Evolutionary conservation across 2,888 invertebrate genomes (phyloP).

Genomic region (Nomada ruficornis): DNA sequence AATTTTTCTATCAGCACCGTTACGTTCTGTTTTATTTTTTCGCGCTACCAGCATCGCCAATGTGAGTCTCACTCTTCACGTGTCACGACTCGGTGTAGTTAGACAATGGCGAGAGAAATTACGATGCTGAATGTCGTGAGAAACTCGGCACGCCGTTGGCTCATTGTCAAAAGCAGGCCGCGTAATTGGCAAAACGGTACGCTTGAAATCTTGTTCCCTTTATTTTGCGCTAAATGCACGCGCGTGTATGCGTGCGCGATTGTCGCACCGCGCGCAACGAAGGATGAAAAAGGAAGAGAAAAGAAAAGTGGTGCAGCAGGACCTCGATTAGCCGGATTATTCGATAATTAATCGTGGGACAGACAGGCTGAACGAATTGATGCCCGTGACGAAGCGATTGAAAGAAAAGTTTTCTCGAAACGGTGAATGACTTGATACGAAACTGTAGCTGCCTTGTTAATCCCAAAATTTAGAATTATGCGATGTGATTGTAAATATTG

Average conservation of each 20-base stretch:
- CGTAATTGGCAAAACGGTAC: slow-evolving; percentile 56
- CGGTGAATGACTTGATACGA: too few relatives aligned
- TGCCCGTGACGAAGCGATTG: too few relatives aligned
- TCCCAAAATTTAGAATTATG: too few relatives aligned
- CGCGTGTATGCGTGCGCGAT: background rate
- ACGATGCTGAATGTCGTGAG: slow-evolving; percentile 67
- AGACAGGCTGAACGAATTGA: too few relatives aligned
- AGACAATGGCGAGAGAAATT: slow-evolving; percentile 69
- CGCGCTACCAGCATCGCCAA: slow-evolving; percentile 8
- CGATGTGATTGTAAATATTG: too few relatives aligned
- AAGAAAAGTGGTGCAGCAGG: background rate
- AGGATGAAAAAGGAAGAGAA: background rate
- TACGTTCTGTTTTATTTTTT: slow-evolving; percentile 46
- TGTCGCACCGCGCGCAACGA: background rate
- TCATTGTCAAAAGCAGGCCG: slow-evolving; percentile 56
- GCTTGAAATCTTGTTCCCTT: slow-evolving; percentile 41
- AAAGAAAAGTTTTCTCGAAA: too few relatives aligned
- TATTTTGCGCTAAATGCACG: slow-evolving; percentile 29
- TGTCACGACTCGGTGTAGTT: slow-evolving; percentile 51
- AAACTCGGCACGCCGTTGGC: slow-evolving; percentile 58
- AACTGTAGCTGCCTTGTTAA: too few relatives aligned
- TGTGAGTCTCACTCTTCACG: slow-evolving; percentile 41
- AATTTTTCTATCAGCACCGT: slow-evolving; percentile 28
- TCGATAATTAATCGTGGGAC: too few relatives aligned
- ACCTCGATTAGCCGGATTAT: too few relatives aligned